Evolutionary conservation across 2,888 invertebrate genomes (phyloP), one percentile per base, ranked within the genome.

Genomic region (Chymomyza amoena): DNA sequence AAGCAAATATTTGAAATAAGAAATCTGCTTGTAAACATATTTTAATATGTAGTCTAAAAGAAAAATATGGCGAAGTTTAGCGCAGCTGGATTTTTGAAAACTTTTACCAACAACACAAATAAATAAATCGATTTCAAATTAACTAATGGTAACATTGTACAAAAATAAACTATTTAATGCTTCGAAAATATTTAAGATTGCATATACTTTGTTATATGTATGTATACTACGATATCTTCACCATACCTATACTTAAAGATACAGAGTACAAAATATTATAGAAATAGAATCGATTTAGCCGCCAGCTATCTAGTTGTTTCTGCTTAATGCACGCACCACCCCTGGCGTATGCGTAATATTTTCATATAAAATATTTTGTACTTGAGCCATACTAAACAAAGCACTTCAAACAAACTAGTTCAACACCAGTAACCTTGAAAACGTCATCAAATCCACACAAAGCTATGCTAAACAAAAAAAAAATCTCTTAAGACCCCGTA

Each of bases 371-470:
- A 25, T 57, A 16, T 51, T 13, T 15, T 66, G 77, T 72, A 81
- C 84, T 83, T 81, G 81, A 79, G 77, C 70, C 68, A 9, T 16
- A 25, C 60, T 36, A 60, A 60, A 36, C 60, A 39, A 39, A n/a
- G 15, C 60, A 32, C 36, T 60, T 61, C 70, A 56, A 71, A 77
- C 80, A 68, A 32, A 59, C 78, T 73, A 60, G 57, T 63, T 63
- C 13, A 61, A 32, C 36, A 50, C 18, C n/a, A 66, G 50, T 78
- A 84, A 84, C 84, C 84, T 84, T 84, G 84, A 87, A 76, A 71
- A 52, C 16, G 54, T 63, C 62, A 68, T 71, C 72, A 72, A 77
- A 68, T 45, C 39, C 54, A 64, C 52, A 36, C 39, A 65, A 10
- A 59, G 28, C 36, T 61, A 10, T 52, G 28, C 36, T 61, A 69